Conservation (phyloP, 1,140 invertebrate genomes). For the Dreissena polymorpha region DNA sequence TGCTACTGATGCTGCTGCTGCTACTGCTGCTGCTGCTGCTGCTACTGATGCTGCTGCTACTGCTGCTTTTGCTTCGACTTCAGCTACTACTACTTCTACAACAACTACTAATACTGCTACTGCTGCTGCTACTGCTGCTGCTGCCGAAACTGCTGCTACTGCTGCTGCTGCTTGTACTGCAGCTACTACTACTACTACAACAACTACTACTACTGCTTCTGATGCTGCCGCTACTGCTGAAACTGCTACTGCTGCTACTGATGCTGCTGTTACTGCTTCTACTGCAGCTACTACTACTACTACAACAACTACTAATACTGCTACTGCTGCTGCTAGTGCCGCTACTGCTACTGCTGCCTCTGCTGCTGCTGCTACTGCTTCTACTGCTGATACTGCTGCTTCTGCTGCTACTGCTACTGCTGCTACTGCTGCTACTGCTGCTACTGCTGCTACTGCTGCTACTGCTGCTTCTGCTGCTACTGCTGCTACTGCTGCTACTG, state of each 20-base stretch:
- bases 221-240: background rate
- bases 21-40: slow-evolving; percentile 43
- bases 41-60: slow-evolving; percentile 9
- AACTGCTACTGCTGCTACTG: slow-evolving; percentile 28
- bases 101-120: background rate
- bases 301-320: slow-evolving; percentile 22
- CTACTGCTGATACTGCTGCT: too few relatives aligned
- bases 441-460: too few relatives aligned
- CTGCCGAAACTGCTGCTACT: slow-evolving; percentile 2
- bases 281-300: slow-evolving; percentile 1
- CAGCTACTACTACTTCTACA: background rate
- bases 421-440: too few relatives aligned
- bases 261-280: slow-evolving; percentile 14
- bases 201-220: too few relatives aligned
- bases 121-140: slow-evolving; percentile 9
- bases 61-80: background rate
- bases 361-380: too few relatives aligned
- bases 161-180: slow-evolving; percentile 10
- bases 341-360: background rate
- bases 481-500: too few relatives aligned
- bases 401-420: too few relatives aligned
- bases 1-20: slow-evolving; percentile 14
- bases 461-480: too few relatives aligned
- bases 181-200: background rate
- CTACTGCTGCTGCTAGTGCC: slow-evolving; percentile 30